phyloP scores from a whole-genome alignment of 1,140 invertebrate species.

The Plutomurus gul region DNA sequence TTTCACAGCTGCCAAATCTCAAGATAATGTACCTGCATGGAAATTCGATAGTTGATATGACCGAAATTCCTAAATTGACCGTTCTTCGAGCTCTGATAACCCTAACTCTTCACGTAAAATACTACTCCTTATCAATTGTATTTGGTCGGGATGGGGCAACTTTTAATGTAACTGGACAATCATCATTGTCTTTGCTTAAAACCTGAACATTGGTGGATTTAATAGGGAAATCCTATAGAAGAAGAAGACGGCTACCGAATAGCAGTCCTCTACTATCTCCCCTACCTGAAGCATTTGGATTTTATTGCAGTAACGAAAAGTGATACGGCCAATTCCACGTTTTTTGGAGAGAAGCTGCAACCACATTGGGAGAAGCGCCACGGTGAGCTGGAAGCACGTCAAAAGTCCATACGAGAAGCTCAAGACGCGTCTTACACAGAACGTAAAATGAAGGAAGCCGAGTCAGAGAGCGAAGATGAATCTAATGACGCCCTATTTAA shows the following conservation, averaged over 20 bases:
- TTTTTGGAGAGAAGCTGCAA: conserved; percentile 36
- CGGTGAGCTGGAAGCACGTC: conserved; percentile 31
- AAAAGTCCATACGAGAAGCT: background rate
- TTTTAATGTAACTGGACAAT: no score
- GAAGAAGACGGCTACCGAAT: conserved; percentile 48
- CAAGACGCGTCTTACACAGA: conserved; percentile 43
- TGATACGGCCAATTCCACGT: conserved; percentile 36
- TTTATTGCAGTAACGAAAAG: conserved; percentile 44
- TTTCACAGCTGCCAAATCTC: conserved; percentile 48
- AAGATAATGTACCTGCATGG: conserved; percentile 51
- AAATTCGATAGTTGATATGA: conserved; percentile 51
- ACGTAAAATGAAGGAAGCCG: conserved; percentile 20
- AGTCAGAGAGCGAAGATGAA: conserved; percentile 21
- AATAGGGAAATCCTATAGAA: conserved; percentile 52
- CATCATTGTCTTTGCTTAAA: background rate
- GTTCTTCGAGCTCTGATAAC: conserved; percentile 21
- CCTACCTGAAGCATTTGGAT: conserved; percentile 47
- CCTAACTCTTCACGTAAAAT: conserved; percentile 50
- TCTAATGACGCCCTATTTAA: background rate
- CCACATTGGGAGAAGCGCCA: conserved; percentile 39
- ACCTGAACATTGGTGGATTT: background rate
- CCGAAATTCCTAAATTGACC: conserved; percentile 43
- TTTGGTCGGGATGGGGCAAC: no score
- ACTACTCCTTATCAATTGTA: background rate
- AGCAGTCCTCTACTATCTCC: conserved; percentile 42